Base-by-base conservation (phyloP, 2,797 vertebrate species). In the Dromococcyx pavoninus region DNA sequence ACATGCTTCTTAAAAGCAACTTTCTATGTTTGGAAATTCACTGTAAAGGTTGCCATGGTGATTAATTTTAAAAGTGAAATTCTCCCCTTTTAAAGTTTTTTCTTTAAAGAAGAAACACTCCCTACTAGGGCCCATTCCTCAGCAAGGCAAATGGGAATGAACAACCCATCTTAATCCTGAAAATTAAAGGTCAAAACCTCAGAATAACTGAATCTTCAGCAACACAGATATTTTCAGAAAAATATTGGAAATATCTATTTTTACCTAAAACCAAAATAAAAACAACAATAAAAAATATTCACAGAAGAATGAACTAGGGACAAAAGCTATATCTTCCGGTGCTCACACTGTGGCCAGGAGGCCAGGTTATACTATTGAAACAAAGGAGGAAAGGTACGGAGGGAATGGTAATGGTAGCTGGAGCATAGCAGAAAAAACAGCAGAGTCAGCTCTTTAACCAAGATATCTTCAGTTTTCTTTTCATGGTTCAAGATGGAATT, bases 11-110 rank as follows among this genome's bases (percentile, higher is more conserved):
- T 96, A 93, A 94, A 96, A 75, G 86, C 96, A 96, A 96, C 67
- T 94, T 96, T 94, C 95, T 96, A 96, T 88, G 86, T 97, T 94
- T 95, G 91, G 95, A 96, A 97, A 95, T 93, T 93, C 83, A 62
- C 94, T 93, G 94, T 87, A 95, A 89, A 80, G 83, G 95, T 96
- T 97, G 93, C 94, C 91, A 96, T 96, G 95, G 95, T 91, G 93
- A 97, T 93, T 95, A 95, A 95, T 97, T 96, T 96, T 90, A 92
- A 95, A 94, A 96, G 92, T 95, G 88, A 94, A 95, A 94, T 85
- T 94, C 88, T 95, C 56, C n/a, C 37, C 48, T 93, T 90, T 90
- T 72, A 85, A 96, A 95, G 91, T 94, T 92, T 94, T 95, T 96
- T 93, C 86, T 93, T 96, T 96, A 96, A 97, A 96, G 95, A 94